Base-by-base conservation (phyloP, 2,888 invertebrate species). In the Lagria hirta region DNA sequence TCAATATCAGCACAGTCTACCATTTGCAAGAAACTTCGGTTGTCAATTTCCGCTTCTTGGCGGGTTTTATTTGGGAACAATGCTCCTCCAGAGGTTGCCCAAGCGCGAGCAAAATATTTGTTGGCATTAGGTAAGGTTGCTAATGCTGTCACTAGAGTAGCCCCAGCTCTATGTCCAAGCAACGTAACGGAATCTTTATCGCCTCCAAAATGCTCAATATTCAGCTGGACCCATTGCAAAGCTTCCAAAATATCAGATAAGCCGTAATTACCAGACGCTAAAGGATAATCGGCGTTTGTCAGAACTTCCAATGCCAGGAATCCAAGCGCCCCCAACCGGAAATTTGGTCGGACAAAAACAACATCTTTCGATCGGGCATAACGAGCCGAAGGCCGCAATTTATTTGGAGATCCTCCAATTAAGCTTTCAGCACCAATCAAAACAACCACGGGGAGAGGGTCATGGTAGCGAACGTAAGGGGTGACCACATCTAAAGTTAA, bases 261-360 rank as follows among this genome's bases (percentile, higher is more conserved):
- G 0, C 84, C 93, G 62, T 91, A 92, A 69, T 93, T 93, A 16
- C 92, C 92, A 0, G 90, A 88, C 0, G 84, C 83, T 15, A 76
- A 79, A 0, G 88, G 86, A 64, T 88, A 83, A 11, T 81, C 77
- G 0, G 82, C 75, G 55, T 82, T 78, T 0, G 86, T 82, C 1
- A 91, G 71, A 2, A 81, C 75, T 42, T 85, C 82, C 3, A 84
- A 72, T 0, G 93, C 84, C 30, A 94, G 73, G 65, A 93, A 94
- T 2, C 95, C 95, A 40, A 71, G 49, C 3, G 60, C 66, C 0
- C 71, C 71, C 23, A 71, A 43, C 58, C 93, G 80, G 72, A 92
- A 92, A 64, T 92, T 91, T 2, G 92, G 90, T 48, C 88, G 78
- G 1, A 94, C 92, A 65, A 89, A 88, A 4, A 94, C 83, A 1